Evolutionary conservation across 2,888 invertebrate species (phyloP), one percentile per base, ranked within the genome.

Genomic region (Tridacna crocea): DNA sequence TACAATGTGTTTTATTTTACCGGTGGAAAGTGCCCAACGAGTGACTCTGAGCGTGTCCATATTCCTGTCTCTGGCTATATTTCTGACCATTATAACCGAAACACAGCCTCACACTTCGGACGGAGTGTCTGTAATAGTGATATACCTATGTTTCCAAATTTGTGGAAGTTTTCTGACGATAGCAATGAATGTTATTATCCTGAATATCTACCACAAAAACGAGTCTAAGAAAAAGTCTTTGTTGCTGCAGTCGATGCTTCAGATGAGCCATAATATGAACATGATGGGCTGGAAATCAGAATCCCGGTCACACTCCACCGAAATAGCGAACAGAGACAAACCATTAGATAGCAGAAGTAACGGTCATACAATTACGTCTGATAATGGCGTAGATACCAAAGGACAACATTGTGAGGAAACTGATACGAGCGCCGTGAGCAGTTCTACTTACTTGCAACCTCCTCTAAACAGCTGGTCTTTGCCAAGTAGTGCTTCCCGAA

Each of bases 11-110:
- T 88, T 86, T 61, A 77, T 86, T 0, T 68, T 88, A n/a, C 88
- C 88, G 15, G 75, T 82, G 17, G 81, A 84, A n/a, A 77, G 85
- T n/a, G 88, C 86, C 0, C 85, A 88, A 77, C 48, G 84, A 68
- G 79, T 88, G n/a, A 80, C 86, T 10, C 80, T 88, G n/a, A 78
- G 83, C 46, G 80, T 83, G 4, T 84, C 85, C 48, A 77, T 88
- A 36, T 88, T 84, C 66, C 82, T 88, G 6, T 83, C 83, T 13
- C 77, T 88, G 26, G 83, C 84, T n/a, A 86, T 88, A 15, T 86
- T 86, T 70, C 68, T 85, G 24, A 79, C 83, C 6, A 83, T 86
- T n/a, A 60, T 88, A 2, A 70, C 84, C 6, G 72, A 77, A 13
- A 76, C 81, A 15, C 65, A 86, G 13, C 88, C 88, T 0, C 65